A percentile compares a stretch with the other conserved stretches of the same genome.
Evolutionary conservation across 2,888 invertebrate genomes (phyloP).

Genomic region (Steromphala cineraria): DNA sequence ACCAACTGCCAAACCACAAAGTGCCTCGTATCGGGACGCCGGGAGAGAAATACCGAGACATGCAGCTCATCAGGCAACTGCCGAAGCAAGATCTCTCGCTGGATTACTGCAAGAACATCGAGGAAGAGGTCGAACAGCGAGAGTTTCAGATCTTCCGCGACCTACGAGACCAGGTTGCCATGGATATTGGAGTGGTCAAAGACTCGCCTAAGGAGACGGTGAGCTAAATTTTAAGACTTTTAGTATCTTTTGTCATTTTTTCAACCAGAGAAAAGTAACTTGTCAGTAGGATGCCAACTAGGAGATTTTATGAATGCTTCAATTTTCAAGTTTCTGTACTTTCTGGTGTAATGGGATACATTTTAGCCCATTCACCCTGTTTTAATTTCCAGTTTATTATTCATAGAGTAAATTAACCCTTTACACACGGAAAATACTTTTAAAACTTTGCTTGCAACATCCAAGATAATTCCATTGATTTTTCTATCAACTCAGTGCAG

Average conservation of each 20-base stretch:
- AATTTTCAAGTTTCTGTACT: not conserved
- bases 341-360: too few relatives aligned
- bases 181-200: conserved; percentile 88
- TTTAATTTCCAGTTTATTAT: too few relatives aligned
- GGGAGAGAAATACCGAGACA: conserved; percentile 87
- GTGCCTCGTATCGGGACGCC: conserved; percentile 85
- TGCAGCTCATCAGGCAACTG: conserved; percentile 90
- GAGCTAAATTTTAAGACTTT: conserved; percentile 35
- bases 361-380: too few relatives aligned
- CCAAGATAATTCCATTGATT: too few relatives aligned
- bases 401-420: too few relatives aligned
- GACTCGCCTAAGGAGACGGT: conserved; percentile 64
- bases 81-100: conserved; percentile 89
- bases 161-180: conserved; percentile 93
- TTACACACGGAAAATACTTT: too few relatives aligned
- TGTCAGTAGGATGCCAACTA: too few relatives aligned
- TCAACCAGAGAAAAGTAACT: too few relatives aligned
- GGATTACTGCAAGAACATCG: conserved; percentile 84
- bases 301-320: not conserved
- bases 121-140: conserved; percentile 57
- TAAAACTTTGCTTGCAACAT: too few relatives aligned
- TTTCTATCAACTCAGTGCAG: too few relatives aligned
- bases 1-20: conserved; percentile 89
- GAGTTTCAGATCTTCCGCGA: conserved; percentile 95
- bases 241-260: too few relatives aligned